These are phyloP conservation scores for Pseudococcus longispinus DNA, from an alignment of 2,888 invertebrate genomes.

Conservation along the genomic window DNA sequence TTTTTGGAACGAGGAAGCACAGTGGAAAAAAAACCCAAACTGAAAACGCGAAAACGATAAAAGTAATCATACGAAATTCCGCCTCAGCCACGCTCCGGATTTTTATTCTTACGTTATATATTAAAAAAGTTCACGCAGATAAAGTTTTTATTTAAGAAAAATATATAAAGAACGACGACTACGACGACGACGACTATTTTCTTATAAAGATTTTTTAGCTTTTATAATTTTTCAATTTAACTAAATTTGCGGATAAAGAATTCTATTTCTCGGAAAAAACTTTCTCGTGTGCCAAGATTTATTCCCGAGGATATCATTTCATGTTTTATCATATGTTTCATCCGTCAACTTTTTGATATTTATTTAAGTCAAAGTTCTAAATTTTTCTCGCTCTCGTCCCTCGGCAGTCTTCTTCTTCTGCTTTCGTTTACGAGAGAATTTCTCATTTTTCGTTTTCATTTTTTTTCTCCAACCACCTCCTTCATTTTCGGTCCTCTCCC, in stretches of 20 bases:
- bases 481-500: no score
- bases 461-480: not conserved
- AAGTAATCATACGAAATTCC: constrained; percentile 26
- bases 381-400: constrained; percentile 17
- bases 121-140: constrained; percentile 42
- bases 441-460: constrained; percentile 3
- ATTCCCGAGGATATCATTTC: constrained; percentile 46
- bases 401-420: not conserved
- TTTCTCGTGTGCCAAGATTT: constrained; percentile 34
- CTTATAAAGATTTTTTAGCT: constrained; percentile 46
- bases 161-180: not conserved
- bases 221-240: constrained; percentile 47
- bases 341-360: constrained; percentile 46
- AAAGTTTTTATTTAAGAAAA: constrained; percentile 44
- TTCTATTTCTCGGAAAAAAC: constrained; percentile 39
- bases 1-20: not conserved
- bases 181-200: not conserved
- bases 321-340: constrained; percentile 45
- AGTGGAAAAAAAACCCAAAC: not conserved
- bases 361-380: constrained; percentile 44
- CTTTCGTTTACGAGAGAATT: not conserved
- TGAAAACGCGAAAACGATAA: not conserved
- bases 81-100: not conserved
- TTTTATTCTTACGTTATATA: constrained; percentile 26
- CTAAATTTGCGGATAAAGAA: constrained; percentile 45